A percentile compares a stretch with the other conserved stretches of the same genome.
These are phyloP conservation scores for Polylopha cassiicola DNA, from an alignment of 2,888 invertebrate genomes.

Conservation along the genomic window DNA sequence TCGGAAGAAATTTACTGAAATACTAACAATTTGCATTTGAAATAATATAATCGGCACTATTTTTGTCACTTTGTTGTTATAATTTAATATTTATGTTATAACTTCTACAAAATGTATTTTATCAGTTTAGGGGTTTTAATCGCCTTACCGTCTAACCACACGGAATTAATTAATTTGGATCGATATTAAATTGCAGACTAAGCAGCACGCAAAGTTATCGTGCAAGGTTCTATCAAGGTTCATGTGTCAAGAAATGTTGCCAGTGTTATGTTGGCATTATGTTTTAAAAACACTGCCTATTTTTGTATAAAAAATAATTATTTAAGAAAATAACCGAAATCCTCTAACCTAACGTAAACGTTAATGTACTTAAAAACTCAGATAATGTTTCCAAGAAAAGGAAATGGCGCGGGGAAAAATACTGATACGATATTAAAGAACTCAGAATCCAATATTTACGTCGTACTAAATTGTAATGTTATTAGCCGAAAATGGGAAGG, in stretches of 20 bases:
- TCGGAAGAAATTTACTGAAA: slow-evolving; percentile 15
- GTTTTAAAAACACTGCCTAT: no score
- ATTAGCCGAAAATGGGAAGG: slow-evolving; percentile 18
- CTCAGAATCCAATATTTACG: slow-evolving; percentile 18
- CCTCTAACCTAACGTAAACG: no score
- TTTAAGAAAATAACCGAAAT: no score
- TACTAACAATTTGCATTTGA: slow-evolving; percentile 17
- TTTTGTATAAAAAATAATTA: no score
- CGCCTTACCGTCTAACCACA: no score
- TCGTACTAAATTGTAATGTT: slow-evolving; percentile 18
- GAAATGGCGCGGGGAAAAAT: not conserved
- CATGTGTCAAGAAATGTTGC: slow-evolving; percentile 3
- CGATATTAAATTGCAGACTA: slow-evolving; percentile 6
- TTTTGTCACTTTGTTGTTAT: no score
- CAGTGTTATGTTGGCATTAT: slow-evolving; percentile 6
- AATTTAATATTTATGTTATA: no score
- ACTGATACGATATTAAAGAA: slow-evolving; percentile 5
- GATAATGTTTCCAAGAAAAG: no score
- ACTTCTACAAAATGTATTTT: no score
- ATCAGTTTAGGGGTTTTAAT: no score
- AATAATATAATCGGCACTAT: slow-evolving; percentile 12
- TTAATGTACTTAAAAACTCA: no score
- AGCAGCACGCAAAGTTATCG: slow-evolving; percentile 11
- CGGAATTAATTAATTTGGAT: slow-evolving; percentile 5
- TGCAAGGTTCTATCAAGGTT: slow-evolving; percentile 2